Evolutionary conservation across 2,888 invertebrate genomes (phyloP).

Genomic region (Cephus pygmeus): DNA sequence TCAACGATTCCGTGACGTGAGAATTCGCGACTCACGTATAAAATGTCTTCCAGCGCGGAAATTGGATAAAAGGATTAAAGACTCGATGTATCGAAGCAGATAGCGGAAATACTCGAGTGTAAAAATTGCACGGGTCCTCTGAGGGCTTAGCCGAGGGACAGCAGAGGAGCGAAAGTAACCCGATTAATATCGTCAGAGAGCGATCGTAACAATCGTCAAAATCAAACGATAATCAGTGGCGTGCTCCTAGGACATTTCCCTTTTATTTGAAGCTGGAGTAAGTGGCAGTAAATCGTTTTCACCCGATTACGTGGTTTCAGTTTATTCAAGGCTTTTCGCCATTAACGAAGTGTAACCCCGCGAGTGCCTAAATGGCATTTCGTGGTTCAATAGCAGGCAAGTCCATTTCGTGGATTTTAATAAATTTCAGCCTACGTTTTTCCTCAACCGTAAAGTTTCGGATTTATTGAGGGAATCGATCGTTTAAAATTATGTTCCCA

Average conservation of each 20-base stretch:
- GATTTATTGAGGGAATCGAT: neutral
- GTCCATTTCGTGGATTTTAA: neutral
- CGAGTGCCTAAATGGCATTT: neutral
- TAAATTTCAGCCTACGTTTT: neutral
- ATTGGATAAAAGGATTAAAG: neutral
- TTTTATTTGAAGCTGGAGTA: neutral
- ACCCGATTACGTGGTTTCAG: neutral
- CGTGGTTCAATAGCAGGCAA: neutral
- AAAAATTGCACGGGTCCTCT: neutral
- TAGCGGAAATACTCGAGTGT: neutral
- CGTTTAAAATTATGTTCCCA: neutral
- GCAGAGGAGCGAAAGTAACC: neutral
- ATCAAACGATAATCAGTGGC: neutral
- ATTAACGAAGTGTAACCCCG: neutral
- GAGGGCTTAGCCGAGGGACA: neutral
- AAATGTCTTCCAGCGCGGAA: neutral
- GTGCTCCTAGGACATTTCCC: neutral
- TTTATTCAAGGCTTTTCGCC: neutral
- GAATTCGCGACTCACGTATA: neutral
- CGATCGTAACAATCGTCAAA: neutral
- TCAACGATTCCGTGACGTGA: neutral
- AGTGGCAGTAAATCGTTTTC: neutral
- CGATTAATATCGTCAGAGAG: neutral
- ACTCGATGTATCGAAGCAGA: neutral
- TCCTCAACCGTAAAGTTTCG: neutral